Conservation (phyloP, 2,888 invertebrate species). For the Agrilus mali region DNA sequence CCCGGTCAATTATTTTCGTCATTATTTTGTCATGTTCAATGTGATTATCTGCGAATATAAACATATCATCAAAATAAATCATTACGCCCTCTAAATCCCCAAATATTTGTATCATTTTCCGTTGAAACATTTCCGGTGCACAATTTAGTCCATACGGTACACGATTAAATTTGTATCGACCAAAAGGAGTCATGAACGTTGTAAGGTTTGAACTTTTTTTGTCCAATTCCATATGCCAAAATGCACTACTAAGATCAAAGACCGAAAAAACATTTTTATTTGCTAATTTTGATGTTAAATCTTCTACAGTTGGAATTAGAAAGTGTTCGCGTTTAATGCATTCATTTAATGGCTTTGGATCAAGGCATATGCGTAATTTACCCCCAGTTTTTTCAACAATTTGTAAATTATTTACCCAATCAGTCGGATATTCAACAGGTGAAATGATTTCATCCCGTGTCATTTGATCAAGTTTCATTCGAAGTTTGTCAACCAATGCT, state of each 20-base stretch:
- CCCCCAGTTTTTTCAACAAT: background rate
- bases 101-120: no score
- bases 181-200: no score
- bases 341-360: background rate
- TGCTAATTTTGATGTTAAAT: background rate
- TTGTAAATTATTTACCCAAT: constrained; percentile 9
- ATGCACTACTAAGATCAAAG: background rate
- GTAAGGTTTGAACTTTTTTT: no score
- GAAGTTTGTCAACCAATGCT: constrained; percentile 1
- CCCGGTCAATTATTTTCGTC: no score
- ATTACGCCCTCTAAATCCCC: no score
- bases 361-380: background rate
- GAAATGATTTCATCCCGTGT: constrained; percentile 3
- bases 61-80: no score
- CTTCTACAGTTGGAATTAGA: constrained; percentile 1
- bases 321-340: constrained; percentile 1
- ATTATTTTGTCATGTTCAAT: no score
- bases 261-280: constrained; percentile 1
- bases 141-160: no score
- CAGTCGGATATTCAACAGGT: constrained; percentile 7
- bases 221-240: no score
- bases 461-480: constrained; percentile 4
- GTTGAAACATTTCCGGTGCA: no score
- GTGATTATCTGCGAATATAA: no score
- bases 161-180: no score